These are phyloP conservation scores for Phalacrocorax aristotelis DNA, from an alignment of 2,113 vertebrate genomes.

Conservation along the genomic window DNA sequence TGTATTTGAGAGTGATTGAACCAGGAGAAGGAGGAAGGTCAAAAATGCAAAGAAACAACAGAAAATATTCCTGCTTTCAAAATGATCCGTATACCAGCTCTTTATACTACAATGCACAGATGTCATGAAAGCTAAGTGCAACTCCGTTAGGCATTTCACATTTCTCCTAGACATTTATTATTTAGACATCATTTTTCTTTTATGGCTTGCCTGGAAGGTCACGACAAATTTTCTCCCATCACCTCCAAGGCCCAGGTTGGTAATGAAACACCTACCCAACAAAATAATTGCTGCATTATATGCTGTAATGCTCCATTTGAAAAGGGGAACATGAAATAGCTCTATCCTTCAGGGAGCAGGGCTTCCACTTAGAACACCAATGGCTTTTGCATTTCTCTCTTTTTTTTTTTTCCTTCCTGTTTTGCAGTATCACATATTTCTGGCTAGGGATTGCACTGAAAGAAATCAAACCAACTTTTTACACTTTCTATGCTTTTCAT, in stretches of 20 bases:
- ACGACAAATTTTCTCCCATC: conserved; percentile 48
- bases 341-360: conserved; percentile 8
- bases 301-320: background rate
- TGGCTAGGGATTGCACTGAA: background rate
- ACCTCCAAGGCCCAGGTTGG: conserved; percentile 38
- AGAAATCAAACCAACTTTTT: background rate
- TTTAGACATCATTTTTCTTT: conserved; percentile 43
- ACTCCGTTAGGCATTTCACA: background rate
- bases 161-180: conserved; percentile 27
- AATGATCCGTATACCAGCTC: background rate
- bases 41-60: conserved; percentile 2
- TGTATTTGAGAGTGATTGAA: background rate
- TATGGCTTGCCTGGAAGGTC: conserved; percentile 32
- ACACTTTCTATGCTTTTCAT: background rate
- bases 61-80: background rate
- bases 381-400: background rate
- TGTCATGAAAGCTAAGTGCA: background rate
- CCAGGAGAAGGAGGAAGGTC: background rate
- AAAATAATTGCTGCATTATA: conserved; percentile 37
- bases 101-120: background rate
- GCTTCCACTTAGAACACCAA: background rate
- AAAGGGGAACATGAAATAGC: background rate
- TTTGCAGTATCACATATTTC: background rate
- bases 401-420: background rate
- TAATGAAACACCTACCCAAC: conserved; percentile 62